phyloP scores from a whole-genome alignment of 1,140 invertebrate genomes.

The Aphaenogaster ashmeadi region DNA sequence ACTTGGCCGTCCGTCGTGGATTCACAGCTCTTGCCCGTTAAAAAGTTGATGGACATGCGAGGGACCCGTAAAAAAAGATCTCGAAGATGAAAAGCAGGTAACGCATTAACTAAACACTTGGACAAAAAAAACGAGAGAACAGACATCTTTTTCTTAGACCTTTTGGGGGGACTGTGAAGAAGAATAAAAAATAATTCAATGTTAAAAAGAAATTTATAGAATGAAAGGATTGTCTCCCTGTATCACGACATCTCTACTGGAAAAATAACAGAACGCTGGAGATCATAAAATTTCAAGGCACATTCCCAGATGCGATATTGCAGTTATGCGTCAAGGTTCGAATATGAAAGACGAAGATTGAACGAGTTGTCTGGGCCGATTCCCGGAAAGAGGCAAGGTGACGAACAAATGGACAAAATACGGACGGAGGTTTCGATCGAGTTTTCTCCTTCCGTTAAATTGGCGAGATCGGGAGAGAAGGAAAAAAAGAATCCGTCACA shows the following conservation, averaged over 20 bases:
- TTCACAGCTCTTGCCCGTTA: not conserved
- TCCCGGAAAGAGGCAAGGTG: not conserved
- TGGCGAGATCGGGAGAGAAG: slow-evolving; percentile 42
- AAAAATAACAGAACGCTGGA: not conserved
- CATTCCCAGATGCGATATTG: not conserved
- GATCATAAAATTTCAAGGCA: not conserved
- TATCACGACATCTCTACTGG: not conserved
- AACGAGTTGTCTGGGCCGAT: not conserved
- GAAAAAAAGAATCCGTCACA: slow-evolving; percentile 71
- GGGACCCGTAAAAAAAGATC: not conserved
- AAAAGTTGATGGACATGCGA: not conserved
- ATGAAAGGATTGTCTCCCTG: not conserved
- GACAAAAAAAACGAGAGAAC: not conserved
- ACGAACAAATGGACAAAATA: not conserved
- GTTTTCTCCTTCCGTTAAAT: slow-evolving; percentile 50
- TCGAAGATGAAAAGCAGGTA: slow-evolving; percentile 4
- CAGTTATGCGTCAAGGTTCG: not conserved
- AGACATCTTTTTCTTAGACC: not conserved
- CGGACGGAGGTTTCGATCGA: slow-evolving; percentile 51
- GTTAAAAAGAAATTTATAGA: slow-evolving; percentile 7
- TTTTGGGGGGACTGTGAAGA: not conserved
- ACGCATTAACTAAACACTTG: not conserved
- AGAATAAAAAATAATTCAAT: not conserved
- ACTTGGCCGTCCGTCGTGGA: not conserved
- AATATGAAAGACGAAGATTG: slow-evolving; percentile 10